These are phyloP conservation scores for Theropithecus gelada DNA, from an alignment of 2,113 vertebrate species.

Conservation along the genomic window DNA sequence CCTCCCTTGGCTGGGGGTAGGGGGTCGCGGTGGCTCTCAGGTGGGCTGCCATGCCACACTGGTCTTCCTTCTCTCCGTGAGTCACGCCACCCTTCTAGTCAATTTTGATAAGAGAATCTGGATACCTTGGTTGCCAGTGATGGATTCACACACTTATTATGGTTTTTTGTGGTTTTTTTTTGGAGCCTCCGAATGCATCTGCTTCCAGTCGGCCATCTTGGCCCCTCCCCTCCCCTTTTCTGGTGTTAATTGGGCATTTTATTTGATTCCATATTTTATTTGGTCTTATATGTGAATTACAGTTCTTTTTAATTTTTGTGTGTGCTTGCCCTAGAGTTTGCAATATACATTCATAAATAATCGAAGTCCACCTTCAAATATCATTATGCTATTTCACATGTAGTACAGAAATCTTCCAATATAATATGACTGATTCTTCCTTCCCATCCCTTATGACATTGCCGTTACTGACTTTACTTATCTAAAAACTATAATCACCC, in stretches of 20 bases:
- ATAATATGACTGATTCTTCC: background rate
- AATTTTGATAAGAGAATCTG: too few species aligned
- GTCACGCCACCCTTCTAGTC: too few species aligned
- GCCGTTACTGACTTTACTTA: background rate
- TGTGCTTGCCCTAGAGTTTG: background rate
- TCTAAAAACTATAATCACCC: background rate
- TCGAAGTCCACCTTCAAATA: background rate
- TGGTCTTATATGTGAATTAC: background rate
- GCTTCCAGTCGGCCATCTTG: too few species aligned
- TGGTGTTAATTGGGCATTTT: background rate
- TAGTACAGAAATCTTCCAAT: background rate
- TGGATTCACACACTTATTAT: too few species aligned
- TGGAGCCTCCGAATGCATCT: too few species aligned
- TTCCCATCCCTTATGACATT: background rate
- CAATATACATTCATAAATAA: background rate
- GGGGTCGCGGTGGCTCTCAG: too few species aligned
- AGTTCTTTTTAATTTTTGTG: background rate
- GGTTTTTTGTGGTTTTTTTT: too few species aligned
- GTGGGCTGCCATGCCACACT: too few species aligned
- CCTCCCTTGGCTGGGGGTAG: too few species aligned
- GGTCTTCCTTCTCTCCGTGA: too few species aligned
- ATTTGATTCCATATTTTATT: background rate
- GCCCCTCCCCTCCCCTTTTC: background rate
- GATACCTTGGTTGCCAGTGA: too few species aligned
- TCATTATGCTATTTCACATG: background rate